Conservation (phyloP, 2,888 invertebrate genomes). For the Antheraea assamensis region DNA sequence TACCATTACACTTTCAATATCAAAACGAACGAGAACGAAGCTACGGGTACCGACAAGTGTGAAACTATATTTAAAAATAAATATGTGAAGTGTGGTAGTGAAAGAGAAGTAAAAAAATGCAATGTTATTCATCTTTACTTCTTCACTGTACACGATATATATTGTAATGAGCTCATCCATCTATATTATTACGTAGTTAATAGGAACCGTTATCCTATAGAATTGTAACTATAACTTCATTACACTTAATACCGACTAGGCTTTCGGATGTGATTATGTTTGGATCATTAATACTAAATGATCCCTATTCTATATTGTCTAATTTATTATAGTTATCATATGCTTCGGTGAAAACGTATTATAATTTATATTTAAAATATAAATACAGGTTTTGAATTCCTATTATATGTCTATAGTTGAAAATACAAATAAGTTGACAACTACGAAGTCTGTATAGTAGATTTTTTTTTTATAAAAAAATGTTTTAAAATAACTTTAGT, state of each 20-base stretch:
- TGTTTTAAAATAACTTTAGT: background rate
- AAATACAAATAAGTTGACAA: background rate
- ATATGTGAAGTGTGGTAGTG: background rate
- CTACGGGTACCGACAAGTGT: background rate
- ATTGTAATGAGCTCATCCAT: conserved; percentile 34
- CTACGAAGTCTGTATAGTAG: background rate
- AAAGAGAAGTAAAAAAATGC: background rate
- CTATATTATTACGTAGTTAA: conserved; percentile 20
- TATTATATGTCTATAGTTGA: background rate
- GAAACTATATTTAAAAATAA: background rate
- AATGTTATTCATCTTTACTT: background rate
- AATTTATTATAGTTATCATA: conserved; percentile 1
- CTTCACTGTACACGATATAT: conserved; percentile 20
- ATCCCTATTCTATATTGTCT: conserved; percentile 14
- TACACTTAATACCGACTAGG: conserved; percentile 14
- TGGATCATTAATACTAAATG: conserved; percentile 22
- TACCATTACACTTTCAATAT: too few relatives aligned
- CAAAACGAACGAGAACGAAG: too few relatives aligned
- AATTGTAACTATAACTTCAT: conserved; percentile 9
- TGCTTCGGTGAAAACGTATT: background rate
- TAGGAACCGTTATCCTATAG: conserved; percentile 16
- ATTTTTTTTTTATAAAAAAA: background rate
- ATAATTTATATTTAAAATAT: background rate
- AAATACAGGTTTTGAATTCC: background rate
- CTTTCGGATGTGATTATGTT: conserved; percentile 14